Conservation (phyloP, 2,113 vertebrate genomes). For the Pitta sordida region DNA sequence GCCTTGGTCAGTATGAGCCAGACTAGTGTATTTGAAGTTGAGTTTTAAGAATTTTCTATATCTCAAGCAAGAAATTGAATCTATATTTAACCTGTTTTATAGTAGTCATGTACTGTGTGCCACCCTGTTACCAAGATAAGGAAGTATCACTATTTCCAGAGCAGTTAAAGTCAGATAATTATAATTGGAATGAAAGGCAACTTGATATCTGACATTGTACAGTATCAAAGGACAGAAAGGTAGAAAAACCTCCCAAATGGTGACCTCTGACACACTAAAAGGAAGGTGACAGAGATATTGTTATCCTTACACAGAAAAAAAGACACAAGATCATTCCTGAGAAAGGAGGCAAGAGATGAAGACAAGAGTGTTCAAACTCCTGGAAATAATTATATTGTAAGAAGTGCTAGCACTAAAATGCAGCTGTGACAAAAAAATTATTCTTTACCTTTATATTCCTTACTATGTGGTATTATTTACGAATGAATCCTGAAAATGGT, state of each 20-base stretch:
- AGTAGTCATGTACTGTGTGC: background rate
- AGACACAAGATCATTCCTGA: background rate
- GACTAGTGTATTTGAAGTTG: background rate
- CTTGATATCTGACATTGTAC: background rate
- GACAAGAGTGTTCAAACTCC: background rate
- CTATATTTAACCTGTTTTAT: background rate
- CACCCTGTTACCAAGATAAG: background rate
- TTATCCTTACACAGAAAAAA: background rate
- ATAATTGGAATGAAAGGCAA: background rate
- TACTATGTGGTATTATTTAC: background rate
- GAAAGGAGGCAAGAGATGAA: background rate
- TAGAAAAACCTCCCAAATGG: background rate
- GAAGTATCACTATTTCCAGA: background rate
- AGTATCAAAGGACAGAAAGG: background rate
- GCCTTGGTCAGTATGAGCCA: background rate
- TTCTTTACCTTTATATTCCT: background rate
- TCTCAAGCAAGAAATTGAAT: background rate
- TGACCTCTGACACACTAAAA: background rate
- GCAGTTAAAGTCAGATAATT: background rate
- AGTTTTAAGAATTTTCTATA: background rate
- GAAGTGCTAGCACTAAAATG: background rate
- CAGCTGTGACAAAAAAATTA: background rate
- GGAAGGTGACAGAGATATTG: background rate
- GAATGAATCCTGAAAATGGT: background rate
- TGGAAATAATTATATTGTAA: background rate